Evolutionary conservation across 2,888 invertebrate species (phyloP).

Genomic region (Sympetrum striolatum): DNA sequence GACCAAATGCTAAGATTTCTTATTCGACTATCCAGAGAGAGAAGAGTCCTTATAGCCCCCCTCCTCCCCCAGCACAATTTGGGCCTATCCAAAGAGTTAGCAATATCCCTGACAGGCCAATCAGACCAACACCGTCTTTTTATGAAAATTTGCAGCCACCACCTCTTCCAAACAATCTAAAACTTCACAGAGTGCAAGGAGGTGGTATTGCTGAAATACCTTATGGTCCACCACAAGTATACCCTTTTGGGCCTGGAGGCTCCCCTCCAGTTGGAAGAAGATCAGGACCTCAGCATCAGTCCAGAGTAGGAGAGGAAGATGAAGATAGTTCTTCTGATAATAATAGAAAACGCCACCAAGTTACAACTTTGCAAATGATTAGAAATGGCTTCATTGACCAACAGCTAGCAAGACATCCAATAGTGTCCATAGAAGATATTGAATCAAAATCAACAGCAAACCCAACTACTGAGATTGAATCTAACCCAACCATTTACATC

Average conservation of each 20-base stretch:
- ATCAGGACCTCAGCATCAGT: conserved; percentile 22
- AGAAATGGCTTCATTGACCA: conserved; percentile 59
- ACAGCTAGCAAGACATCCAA: conserved; percentile 45
- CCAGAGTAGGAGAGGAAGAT: not conserved
- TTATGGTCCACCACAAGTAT: conserved; percentile 17
- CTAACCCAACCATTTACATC: conserved; percentile 46
- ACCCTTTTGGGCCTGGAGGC: conserved; percentile 19
- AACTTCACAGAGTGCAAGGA: conserved; percentile 43
- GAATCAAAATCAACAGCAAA: not conserved
- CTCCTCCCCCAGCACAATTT: conserved; percentile 52
- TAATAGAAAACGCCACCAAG: conserved; percentile 58
- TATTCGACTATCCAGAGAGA: conserved; percentile 58
- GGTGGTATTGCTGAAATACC: conserved; percentile 8
- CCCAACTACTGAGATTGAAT: not conserved
- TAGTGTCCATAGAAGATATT: not conserved
- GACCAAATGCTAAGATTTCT: conserved; percentile 70
- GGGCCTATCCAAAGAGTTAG: conserved; percentile 56
- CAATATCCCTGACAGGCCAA: conserved; percentile 53
- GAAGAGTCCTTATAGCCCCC: conserved; percentile 47
- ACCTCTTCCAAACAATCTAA: conserved; percentile 56
- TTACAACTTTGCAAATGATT: conserved; percentile 74
- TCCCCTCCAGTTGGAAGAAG: conserved; percentile 44
- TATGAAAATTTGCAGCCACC: conserved; percentile 62
- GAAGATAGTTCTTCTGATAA: not conserved
- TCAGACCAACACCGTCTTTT: conserved; percentile 51